These are phyloP conservation scores for Choreutis nemorana DNA, from an alignment of 2,888 invertebrate genomes.

Conservation along the genomic window DNA sequence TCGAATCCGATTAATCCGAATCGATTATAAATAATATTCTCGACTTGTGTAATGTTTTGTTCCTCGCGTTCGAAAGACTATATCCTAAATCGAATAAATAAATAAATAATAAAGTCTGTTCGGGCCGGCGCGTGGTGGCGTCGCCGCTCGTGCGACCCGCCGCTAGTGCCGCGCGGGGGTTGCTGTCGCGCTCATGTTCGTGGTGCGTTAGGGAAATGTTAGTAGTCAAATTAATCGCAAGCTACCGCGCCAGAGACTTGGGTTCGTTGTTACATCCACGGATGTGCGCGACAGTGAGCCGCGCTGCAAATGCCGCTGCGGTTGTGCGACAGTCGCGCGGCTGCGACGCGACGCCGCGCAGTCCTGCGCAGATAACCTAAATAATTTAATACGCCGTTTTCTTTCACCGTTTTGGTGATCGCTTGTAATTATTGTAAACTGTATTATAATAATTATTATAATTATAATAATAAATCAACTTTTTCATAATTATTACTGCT, in stretches of 20 bases:
- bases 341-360: slow-evolving; percentile 5
- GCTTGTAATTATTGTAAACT: slow-evolving; percentile 68
- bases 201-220: no score
- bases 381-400: slow-evolving; percentile 64
- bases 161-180: slow-evolving; percentile 13
- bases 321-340: slow-evolving; percentile 7
- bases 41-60: slow-evolving; percentile 66
- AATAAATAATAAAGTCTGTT: slow-evolving; percentile 14
- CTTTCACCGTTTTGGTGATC: slow-evolving; percentile 66
- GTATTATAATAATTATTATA: slow-evolving; percentile 67
- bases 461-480: slow-evolving; percentile 67
- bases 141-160: slow-evolving; percentile 19
- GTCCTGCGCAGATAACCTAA: slow-evolving; percentile 35
- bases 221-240: no score
- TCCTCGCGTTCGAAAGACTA: slow-evolving; percentile 67
- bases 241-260: not conserved
- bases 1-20: slow-evolving; percentile 58
- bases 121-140: slow-evolving; percentile 19
- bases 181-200: slow-evolving; percentile 9
- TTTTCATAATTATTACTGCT: slow-evolving; percentile 63
- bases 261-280: not conserved
- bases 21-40: slow-evolving; percentile 63
- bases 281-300: not conserved
- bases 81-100: slow-evolving; percentile 57
- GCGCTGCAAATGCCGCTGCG: not conserved